Evolutionary conservation across 1,140 invertebrate genomes (phyloP).

Genomic region (Drosophila trapezifrons): DNA sequence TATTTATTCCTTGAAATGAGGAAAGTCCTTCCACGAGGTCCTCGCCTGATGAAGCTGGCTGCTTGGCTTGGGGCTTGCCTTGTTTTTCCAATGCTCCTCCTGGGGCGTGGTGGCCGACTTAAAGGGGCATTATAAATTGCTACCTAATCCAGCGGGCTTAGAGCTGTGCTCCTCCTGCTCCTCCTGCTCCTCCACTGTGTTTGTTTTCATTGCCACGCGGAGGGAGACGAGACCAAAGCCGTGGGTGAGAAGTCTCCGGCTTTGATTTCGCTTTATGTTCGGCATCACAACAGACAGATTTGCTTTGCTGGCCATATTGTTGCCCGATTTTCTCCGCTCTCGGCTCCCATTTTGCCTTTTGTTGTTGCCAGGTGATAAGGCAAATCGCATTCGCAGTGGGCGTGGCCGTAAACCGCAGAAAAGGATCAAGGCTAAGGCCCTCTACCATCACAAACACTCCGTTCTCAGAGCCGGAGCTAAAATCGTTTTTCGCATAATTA

Average conservation of each 20-base stretch:
- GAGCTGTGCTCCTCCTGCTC: not conserved
- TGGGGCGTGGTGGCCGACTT: slow-evolving; percentile 9
- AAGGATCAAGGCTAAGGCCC: slow-evolving; percentile 21
- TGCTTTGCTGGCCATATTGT: slow-evolving; percentile 33
- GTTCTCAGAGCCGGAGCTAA: not conserved
- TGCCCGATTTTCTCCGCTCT: slow-evolving; percentile 7
- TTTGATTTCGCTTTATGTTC: slow-evolving; percentile 45
- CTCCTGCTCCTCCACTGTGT: slow-evolving; percentile 11
- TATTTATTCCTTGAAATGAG: not conserved
- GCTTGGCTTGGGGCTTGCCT: not conserved
- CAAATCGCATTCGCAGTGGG: slow-evolving; percentile 30
- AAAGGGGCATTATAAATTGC: slow-evolving; percentile 53
- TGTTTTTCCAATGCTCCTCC: slow-evolving; percentile 3
- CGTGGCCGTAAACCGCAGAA: slow-evolving; percentile 24
- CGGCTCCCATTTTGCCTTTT: not conserved
- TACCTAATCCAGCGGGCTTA: slow-evolving; percentile 36
- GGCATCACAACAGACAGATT: slow-evolving; percentile 44
- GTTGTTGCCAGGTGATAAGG: slow-evolving; percentile 54
- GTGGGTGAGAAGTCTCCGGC: slow-evolving; percentile 26
- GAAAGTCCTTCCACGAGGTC: slow-evolving; percentile 12
- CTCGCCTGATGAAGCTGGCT: too few species aligned
- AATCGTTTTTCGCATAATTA: slow-evolving; percentile 46
- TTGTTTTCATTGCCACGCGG: slow-evolving; percentile 38
- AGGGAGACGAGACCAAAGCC: not conserved
- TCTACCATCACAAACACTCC: not conserved